phyloP scores from a whole-genome alignment of 2,888 invertebrate genomes.

The Itoplectis maculator region DNA sequence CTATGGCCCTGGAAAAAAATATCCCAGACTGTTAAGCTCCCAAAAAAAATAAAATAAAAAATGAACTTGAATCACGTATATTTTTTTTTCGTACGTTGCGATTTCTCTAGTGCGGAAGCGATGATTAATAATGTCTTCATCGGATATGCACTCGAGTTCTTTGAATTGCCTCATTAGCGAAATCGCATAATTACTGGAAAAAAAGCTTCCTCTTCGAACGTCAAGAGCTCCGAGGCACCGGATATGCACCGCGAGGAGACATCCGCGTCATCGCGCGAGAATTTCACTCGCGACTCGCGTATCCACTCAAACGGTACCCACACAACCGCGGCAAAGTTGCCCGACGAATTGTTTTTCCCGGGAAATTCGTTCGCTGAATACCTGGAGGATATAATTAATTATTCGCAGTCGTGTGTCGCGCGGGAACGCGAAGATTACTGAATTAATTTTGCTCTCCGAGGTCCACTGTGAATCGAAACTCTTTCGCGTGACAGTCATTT shows the following conservation, averaged over 20 bases:
- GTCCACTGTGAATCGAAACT: neutral
- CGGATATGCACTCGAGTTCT: constrained; percentile 43
- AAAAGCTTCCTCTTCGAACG: constrained; percentile 43
- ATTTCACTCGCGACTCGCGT: constrained; percentile 37
- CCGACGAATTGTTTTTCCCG: constrained; percentile 34
- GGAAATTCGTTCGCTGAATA: constrained; percentile 37
- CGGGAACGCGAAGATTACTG: constrained; percentile 15
- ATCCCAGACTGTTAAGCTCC: no score
- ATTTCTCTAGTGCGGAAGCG: constrained; percentile 9
- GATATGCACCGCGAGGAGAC: constrained; percentile 28
- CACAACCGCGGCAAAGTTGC: neutral
- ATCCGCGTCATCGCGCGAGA: constrained; percentile 36
- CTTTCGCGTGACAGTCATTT: neutral
- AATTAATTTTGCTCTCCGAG: constrained; percentile 44
- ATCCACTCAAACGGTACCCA: neutral
- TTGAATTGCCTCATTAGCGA: constrained; percentile 70
- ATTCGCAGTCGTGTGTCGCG: constrained; percentile 14
- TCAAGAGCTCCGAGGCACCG: constrained; percentile 14
- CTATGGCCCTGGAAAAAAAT: no score
- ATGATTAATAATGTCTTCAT: constrained; percentile 20
- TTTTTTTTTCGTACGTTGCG: neutral
- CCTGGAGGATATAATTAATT: constrained; percentile 43
- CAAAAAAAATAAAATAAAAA: no score
- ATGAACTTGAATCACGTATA: neutral
- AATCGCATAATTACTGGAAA: constrained; percentile 65